phyloP scores from a whole-genome alignment of 2,113 vertebrate species.

The Halcyon senegalensis region DNA sequence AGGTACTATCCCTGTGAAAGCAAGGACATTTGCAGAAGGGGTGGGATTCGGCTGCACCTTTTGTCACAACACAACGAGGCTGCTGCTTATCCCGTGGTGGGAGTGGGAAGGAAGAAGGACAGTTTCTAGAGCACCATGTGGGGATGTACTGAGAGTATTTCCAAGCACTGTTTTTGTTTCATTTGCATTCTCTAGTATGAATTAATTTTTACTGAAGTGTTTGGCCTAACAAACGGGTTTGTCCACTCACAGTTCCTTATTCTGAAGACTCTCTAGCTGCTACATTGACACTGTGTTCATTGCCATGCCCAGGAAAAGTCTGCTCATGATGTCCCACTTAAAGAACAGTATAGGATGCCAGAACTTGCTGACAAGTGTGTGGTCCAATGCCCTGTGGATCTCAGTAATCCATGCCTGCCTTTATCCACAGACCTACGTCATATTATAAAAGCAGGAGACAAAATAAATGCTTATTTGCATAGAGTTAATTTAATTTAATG shows the following conservation, averaged over 20 bases:
- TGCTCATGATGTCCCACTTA: not conserved
- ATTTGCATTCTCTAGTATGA: not conserved
- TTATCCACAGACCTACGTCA: not conserved
- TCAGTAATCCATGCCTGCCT: not conserved
- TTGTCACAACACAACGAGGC: not conserved
- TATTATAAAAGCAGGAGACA: not conserved
- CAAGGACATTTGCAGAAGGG: not conserved
- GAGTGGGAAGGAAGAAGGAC: not conserved
- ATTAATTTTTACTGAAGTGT: not conserved
- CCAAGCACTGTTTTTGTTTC: not conserved
- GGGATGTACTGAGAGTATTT: not conserved
- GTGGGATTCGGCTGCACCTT: not conserved
- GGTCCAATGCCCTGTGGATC: not conserved
- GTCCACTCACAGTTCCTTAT: not conserved
- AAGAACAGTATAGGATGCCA: not conserved
- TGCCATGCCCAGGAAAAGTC: not conserved
- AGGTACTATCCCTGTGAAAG: not conserved
- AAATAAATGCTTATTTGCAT: not conserved
- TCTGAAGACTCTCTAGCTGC: not conserved
- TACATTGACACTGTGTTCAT: not conserved
- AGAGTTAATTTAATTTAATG: not conserved
- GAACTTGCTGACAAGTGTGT: not conserved
- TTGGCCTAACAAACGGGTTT: not conserved
- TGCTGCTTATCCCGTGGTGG: not conserved
- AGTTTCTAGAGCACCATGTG: not conserved